Base-by-base conservation (phyloP, 1,140 invertebrate species). In the Apis dorsata region DNA sequence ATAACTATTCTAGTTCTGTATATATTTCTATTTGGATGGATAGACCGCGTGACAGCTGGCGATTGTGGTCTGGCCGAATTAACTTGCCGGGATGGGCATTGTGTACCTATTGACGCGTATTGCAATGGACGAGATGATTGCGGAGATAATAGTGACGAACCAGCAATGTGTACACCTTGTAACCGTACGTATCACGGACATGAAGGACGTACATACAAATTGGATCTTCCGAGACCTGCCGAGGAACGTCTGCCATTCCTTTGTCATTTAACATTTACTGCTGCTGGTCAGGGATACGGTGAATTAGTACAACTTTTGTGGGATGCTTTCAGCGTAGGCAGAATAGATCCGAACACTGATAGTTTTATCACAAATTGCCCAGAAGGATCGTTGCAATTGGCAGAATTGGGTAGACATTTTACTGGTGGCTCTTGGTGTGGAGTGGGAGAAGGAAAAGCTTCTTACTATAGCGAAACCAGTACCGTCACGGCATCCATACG, bases 171-270 rank as follows among this genome's bases (percentile, higher is more conserved):
- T 92, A 97, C 97, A 94, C 97, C 96, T 63, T 98, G 97, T 94
- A 98, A 98, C 92, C 95, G 97, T 82, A 98, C 97, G 55, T 98
- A 98, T 93, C 97, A 98, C 92, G 97, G 97, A n/a, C 97, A 96
- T 89, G 96, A 97, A 85, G 97, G 97, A 66, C 96, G 96, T 88
- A 97, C 97, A 34, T 98, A 98, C 94, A 95, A 96, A 87, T 91
- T 97, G 92, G 95, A 95, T 83, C 94, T 97, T 86, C 94, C 95
- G 80, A 95, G 96, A 79, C 95, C 96, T 19, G 92, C 94, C 63
- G 96, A 96, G 86, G 96, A 96, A 88, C 95, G 96, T 79, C 95
- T 97, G 88, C 97, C 97, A 5, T 98, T 98, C 93, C 94, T 98
- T 66, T 98, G 97, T 92, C 97, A 98, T 92, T 95, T 98, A 86